Evolutionary conservation across 2,797 vertebrate species (phyloP).

Genomic region (Cheirogaleus major): DNA sequence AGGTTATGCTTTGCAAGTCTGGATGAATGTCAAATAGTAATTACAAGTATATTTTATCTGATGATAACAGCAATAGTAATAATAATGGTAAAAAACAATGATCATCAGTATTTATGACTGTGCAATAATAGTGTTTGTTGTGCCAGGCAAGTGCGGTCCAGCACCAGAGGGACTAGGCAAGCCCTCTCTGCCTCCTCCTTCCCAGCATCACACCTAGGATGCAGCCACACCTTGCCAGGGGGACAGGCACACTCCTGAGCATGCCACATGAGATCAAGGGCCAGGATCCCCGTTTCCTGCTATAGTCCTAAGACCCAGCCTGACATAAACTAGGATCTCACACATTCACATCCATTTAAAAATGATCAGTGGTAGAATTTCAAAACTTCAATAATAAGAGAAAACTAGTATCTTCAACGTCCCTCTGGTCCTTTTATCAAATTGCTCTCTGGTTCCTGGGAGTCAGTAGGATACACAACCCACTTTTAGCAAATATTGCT

Average conservation of each 20-base stretch:
- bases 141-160: background rate
- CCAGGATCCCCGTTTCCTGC: fast-evolving
- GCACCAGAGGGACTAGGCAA: background rate
- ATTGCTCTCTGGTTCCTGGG: background rate
- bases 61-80: constrained; percentile 34
- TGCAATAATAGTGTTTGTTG: background rate
- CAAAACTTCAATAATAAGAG: background rate
- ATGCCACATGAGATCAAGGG: background rate
- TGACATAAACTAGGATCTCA: background rate
- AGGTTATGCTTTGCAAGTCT: constrained; percentile 21
- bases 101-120: background rate
- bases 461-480: background rate
- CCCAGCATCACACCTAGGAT: fast-evolving
- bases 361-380: background rate
- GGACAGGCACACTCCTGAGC: background rate
- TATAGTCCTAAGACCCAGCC: background rate
- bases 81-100: background rate
- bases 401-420: background rate
- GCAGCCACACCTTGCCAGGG: background rate
- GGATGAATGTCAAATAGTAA: constrained; percentile 45
- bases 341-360: background rate
- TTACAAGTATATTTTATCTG: constrained; percentile 48
- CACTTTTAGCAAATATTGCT: background rate
- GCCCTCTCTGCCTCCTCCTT: background rate
- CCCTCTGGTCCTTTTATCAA: background rate